Base-by-base conservation (phyloP, 2,797 vertebrate species). In the Rhyacichthys aspro region DNA sequence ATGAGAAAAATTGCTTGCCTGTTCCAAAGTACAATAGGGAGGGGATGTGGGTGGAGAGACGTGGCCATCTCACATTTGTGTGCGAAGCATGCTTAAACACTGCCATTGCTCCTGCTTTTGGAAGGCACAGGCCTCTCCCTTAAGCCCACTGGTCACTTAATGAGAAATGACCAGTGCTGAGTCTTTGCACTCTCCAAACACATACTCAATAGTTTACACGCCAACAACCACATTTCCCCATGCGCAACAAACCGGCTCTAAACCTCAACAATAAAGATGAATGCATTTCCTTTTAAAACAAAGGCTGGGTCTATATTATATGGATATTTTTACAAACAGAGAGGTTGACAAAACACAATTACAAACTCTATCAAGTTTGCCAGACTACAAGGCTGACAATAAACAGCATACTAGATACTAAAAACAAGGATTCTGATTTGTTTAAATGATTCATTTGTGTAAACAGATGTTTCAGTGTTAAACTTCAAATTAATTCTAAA, bases 81-180 rank as follows among this genome's bases (percentile, higher is more conserved):
- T 79, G 81, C 19, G 41, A 61, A 63, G 82, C 76, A 83, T 81
- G 76, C 72, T 74, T 77, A 84, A 82, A 86, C 44, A 46, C 69
- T 63, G 41, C 53, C 56, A 55, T 50, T 71, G 60, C 15, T 41
- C 56, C 66, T 67, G 61, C 65, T 67, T 33, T 36, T 62, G 59
- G 60, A 63, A 65, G 66, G 67, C 58, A 66, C 64, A 63, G 60
- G 49, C 53, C 55, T 76, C 44, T 80, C 73, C 86, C 79, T 53
- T 28, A 66, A 64, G 60, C 70, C 61, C 73, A 71, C 57, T 69
- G 77, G 80, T 81, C 76, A 78, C 74, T 85, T 90, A 84, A 89
- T 88, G 81, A 86, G 79, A 89, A 87, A 86, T 84, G 82, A 87
- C 84, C 88, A 82, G 69, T 78, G 72, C 73, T 81, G 82, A 82